These are phyloP conservation scores for Sebastiscus tertius DNA, from an alignment of 2,797 vertebrate genomes.

Conservation along the genomic window DNA sequence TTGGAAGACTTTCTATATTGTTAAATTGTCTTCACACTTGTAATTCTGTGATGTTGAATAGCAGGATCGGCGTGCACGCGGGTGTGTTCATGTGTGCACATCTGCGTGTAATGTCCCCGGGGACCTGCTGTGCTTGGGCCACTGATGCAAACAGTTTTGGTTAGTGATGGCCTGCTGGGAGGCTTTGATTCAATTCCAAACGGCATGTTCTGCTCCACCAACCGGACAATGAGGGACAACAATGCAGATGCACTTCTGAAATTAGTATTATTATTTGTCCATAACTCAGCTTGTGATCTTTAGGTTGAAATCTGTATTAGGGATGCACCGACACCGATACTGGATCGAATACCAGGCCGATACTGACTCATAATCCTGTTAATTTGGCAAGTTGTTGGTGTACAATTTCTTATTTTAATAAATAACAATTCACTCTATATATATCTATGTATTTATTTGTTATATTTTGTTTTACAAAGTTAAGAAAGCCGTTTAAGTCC, in stretches of 20 bases:
- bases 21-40: background rate
- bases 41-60: background rate
- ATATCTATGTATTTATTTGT: too few relatives aligned
- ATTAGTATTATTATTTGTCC: background rate
- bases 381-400: too few relatives aligned
- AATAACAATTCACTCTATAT: too few relatives aligned
- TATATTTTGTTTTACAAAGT: too few relatives aligned
- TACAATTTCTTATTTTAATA: too few relatives aligned
- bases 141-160: constrained; percentile 45
- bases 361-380: too few relatives aligned
- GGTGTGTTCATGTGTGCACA: constrained; percentile 15
- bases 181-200: constrained; percentile 49
- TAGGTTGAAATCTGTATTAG: background rate
- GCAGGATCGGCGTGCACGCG: background rate
- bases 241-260: constrained; percentile 4
- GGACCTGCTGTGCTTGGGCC: constrained; percentile 27
- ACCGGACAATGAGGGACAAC: constrained; percentile 55
- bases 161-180: constrained; percentile 47
- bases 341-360: too few relatives aligned
- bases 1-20: background rate
- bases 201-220: constrained; percentile 61
- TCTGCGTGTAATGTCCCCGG: constrained; percentile 26
- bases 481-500: too few relatives aligned
- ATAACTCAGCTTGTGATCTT: background rate
- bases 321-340: too few relatives aligned